Conservation (phyloP, 2,888 invertebrate species). For the Drosophila acutilabella region DNA sequence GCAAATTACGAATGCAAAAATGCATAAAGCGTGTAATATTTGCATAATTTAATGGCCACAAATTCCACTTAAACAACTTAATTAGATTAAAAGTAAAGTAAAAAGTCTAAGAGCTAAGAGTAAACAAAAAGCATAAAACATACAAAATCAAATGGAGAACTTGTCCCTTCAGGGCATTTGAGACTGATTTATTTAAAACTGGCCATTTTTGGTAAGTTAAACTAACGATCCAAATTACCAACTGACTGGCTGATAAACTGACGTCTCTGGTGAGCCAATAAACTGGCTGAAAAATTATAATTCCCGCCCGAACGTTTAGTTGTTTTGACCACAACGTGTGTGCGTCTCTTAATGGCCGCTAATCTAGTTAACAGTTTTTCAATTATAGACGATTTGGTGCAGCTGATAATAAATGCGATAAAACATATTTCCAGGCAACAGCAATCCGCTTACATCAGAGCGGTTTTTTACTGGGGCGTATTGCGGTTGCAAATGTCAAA, state of each 20-base stretch:
- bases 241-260: conserved; percentile 39
- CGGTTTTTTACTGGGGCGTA: conserved; percentile 54
- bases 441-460: conserved; percentile 69
- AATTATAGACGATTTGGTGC: conserved; percentile 77
- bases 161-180: conserved; percentile 69
- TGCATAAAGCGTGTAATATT: conserved; percentile 47
- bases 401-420: conserved; percentile 79
- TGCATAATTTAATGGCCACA: conserved; percentile 77
- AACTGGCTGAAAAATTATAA: conserved; percentile 49
- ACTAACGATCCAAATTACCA: not conserved
- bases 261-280: conserved; percentile 55
- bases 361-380: conserved; percentile 81
- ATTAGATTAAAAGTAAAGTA: conserved; percentile 65
- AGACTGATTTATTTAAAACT: conserved; percentile 60
- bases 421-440: conserved; percentile 69
- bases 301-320: conserved; percentile 44
- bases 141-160: conserved; percentile 55
- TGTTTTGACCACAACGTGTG: conserved; percentile 44
- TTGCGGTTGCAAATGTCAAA: conserved; percentile 78
- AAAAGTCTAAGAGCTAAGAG: conserved; percentile 70
- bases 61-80: conserved; percentile 77
- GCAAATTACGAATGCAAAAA: conserved; percentile 71
- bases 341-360: conserved; percentile 72
- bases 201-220: conserved; percentile 58
- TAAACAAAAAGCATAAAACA: conserved; percentile 68